Percentiles rank a stretch among this genome's conserved stretches.
phyloP scores from a whole-genome alignment of 2,888 invertebrate species.

The Aphidoletes aphidimyza region DNA sequence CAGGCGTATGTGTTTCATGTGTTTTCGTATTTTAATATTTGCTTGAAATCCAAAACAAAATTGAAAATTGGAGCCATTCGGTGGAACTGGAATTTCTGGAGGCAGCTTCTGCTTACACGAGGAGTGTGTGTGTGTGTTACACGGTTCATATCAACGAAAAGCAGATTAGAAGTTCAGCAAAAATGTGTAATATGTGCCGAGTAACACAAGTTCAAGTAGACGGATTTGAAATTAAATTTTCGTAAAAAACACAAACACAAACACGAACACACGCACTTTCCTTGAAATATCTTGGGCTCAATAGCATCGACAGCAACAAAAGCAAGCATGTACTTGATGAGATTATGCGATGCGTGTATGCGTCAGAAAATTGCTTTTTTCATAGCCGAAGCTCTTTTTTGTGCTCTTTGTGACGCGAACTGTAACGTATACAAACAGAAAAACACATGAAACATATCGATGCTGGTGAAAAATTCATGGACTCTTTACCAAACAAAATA shows the following conservation, averaged over 20 bases:
- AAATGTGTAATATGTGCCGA: background rate
- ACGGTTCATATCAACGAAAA: background rate
- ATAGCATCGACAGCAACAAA: background rate
- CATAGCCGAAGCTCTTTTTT: background rate
- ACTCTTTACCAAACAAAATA: background rate
- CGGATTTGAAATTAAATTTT: constrained; percentile 26
- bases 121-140: too few relatives aligned
- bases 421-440: background rate
- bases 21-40: background rate
- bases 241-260: background rate
- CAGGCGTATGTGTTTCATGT: background rate
- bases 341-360: background rate
- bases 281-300: background rate
- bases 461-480: background rate
- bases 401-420: background rate
- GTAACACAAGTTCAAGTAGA: constrained; percentile 4
- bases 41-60: background rate
- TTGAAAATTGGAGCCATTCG: background rate
- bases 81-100: background rate
- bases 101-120: too few relatives aligned
- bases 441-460: background rate
- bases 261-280: background rate
- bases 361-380: constrained; percentile 1
- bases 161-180: background rate
- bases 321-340: background rate